Evolutionary conservation across 2,797 vertebrate genomes (phyloP).

Genomic region (Sebastes baramenuke): DNA sequence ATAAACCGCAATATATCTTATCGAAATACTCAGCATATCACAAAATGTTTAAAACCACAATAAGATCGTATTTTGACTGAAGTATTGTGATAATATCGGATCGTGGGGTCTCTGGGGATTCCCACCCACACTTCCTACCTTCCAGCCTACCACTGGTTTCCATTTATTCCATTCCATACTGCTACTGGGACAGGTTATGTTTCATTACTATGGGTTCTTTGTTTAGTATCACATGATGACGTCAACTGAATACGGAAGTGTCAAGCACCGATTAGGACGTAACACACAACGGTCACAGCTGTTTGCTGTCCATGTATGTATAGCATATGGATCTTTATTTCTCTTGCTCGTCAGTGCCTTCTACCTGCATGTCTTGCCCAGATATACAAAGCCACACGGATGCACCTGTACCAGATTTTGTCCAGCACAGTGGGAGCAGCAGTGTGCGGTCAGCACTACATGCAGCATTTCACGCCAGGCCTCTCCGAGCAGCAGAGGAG

Average conservation of each 20-base stretch:
- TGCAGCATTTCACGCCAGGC: constrained; percentile 59
- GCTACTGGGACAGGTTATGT: not conserved
- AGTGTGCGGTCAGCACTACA: constrained; percentile 47
- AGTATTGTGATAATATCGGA: too few relatives aligned
- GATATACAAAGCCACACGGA: constrained; percentile 13
- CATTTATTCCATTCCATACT: not conserved
- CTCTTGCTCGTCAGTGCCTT: not conserved
- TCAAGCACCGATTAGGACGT: not conserved
- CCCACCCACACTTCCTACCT: too few relatives aligned
- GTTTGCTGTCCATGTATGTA: not conserved
- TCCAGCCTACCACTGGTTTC: too few relatives aligned
- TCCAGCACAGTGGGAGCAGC: constrained; percentile 36
- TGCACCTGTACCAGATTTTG: constrained; percentile 26
- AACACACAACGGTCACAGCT: not conserved
- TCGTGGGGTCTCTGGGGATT: too few relatives aligned
- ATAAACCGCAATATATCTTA: too few relatives aligned
- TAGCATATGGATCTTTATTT: not conserved
- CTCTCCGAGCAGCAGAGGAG: constrained; percentile 39
- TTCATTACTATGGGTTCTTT: not conserved
- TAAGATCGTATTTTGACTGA: rapidly evolving
- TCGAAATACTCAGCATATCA: too few relatives aligned
- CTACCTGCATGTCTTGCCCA: not conserved
- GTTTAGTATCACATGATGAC: not conserved
- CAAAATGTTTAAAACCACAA: too few relatives aligned
- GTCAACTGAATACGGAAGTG: not conserved